These are phyloP conservation scores for Phytoseiulus persimilis DNA, from an alignment of 2,888 invertebrate genomes.

Conservation along the genomic window DNA sequence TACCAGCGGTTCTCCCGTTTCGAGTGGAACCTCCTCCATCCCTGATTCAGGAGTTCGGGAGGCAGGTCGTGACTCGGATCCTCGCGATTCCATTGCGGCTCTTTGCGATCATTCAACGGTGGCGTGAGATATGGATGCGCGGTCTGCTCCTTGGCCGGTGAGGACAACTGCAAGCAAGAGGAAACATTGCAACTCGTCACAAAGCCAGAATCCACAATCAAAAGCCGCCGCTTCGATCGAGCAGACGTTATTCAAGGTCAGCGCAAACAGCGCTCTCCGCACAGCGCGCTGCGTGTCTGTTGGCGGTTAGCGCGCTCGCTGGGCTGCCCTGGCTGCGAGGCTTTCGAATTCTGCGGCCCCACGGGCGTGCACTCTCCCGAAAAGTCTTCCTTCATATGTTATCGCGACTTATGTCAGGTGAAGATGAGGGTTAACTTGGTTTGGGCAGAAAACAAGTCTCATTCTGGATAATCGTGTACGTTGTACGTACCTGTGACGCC, in stretches of 20 bases:
- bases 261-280: background rate
- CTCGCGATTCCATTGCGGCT: constrained; percentile 33
- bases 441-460: too few relatives aligned
- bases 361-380: background rate
- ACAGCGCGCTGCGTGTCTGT: background rate
- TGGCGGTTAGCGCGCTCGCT: background rate
- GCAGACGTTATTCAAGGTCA: constrained; percentile 36
- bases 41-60: constrained; percentile 67
- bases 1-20: constrained; percentile 87
- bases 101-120: constrained; percentile 26
- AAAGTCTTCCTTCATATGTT: too few relatives aligned
- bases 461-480: too few relatives aligned
- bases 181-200: background rate
- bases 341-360: background rate
- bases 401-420: too few relatives aligned
- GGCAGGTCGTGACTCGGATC: constrained; percentile 55
- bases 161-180: background rate
- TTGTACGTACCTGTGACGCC: constrained; percentile 15
- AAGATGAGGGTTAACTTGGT: too few relatives aligned
- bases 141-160: background rate
- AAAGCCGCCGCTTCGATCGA: background rate
- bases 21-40: constrained; percentile 95
- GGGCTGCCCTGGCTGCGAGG: background rate
- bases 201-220: background rate
- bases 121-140: constrained; percentile 35